A percentile compares a stretch with the other conserved stretches of the same genome.
These are phyloP conservation scores for Sebastes cheni DNA, from an alignment of 2,797 vertebrate species.

Conservation along the genomic window DNA sequence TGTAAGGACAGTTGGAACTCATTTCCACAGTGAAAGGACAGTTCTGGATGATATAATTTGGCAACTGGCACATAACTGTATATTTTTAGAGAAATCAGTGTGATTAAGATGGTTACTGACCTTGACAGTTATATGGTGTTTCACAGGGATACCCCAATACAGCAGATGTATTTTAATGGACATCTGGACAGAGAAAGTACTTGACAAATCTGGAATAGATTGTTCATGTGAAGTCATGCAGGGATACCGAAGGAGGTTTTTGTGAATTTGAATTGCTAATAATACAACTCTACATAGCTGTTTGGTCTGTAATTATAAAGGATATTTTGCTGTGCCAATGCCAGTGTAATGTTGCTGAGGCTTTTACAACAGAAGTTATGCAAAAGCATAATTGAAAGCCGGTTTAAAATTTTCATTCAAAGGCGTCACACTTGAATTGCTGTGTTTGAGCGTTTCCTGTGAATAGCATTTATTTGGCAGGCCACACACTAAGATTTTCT, in stretches of 20 bases:
- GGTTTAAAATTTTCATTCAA: conserved; percentile 22
- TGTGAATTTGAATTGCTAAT: conserved; percentile 50
- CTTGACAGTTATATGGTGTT: conserved; percentile 75
- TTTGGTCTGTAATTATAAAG: conserved; percentile 40
- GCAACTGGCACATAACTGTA: conserved; percentile 33
- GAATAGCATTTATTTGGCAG: conserved; percentile 2
- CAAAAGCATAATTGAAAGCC: conserved; percentile 29
- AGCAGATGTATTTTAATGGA: conserved; percentile 70
- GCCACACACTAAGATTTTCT: conserved; percentile 15
- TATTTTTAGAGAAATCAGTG: conserved; percentile 45
- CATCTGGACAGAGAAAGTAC: conserved; percentile 70
- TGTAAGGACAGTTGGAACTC: conserved; percentile 48
- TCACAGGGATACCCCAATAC: conserved; percentile 63
- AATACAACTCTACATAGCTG: conserved; percentile 8
- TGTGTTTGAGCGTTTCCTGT: conserved; percentile 27
- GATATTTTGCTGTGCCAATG: conserved; percentile 4
- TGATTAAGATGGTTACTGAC: conserved; percentile 65
- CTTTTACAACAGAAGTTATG: conserved; percentile 16
- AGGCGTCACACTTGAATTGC: neutral
- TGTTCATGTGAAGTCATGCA: conserved; percentile 65
- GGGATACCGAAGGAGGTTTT: conserved; percentile 41
- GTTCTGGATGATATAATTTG: conserved; percentile 59
- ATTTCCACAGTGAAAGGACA: conserved; percentile 52
- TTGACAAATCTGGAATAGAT: conserved; percentile 74
- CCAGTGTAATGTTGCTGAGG: neutral